Evolutionary conservation across 1,140 invertebrate genomes (phyloP).

Genomic region (Agraylea sexmaculata): DNA sequence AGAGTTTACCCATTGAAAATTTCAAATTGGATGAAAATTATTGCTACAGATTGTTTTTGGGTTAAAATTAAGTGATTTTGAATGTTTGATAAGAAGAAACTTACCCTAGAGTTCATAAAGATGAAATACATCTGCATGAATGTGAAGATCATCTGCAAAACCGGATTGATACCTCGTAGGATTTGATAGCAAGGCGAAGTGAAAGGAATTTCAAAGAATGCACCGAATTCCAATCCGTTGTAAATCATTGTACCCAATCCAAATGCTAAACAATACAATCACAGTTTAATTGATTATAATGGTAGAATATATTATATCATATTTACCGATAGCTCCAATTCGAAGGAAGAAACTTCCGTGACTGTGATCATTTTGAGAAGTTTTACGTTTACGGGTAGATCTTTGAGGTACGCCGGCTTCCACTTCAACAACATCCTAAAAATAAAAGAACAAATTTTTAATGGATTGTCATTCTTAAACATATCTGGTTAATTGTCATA

Average conservation of each 20-base stretch:
- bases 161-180: slow-evolving; percentile 77
- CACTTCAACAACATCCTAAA: slow-evolving; percentile 47
- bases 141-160: slow-evolving; percentile 92
- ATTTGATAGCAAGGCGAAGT: slow-evolving; percentile 82
- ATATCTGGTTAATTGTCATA: too few relatives aligned
- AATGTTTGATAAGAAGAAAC: slow-evolving; percentile 30
- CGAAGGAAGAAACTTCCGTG: slow-evolving; percentile 94
- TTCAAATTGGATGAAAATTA: too few relatives aligned
- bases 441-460: slow-evolving; percentile 22
- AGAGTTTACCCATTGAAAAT: too few relatives aligned
- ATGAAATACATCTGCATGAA: slow-evolving; percentile 99
- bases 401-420: slow-evolving; percentile 56
- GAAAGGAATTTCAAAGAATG: slow-evolving; percentile 87
- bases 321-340: slow-evolving; percentile 86
- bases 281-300: background rate
- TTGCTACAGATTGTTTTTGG: too few relatives aligned
- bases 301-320: background rate
- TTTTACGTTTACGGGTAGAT: slow-evolving; percentile 68
- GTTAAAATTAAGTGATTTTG: background rate
- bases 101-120: slow-evolving; percentile 95
- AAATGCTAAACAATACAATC: slow-evolving; percentile 62
- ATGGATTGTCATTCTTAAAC: too few relatives aligned
- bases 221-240: slow-evolving; percentile 86
- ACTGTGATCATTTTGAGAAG: slow-evolving; percentile 83
- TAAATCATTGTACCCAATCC: slow-evolving; percentile 96